Conservation (phyloP, 2,888 invertebrate genomes). For the Ganaspis brasiliensis region DNA sequence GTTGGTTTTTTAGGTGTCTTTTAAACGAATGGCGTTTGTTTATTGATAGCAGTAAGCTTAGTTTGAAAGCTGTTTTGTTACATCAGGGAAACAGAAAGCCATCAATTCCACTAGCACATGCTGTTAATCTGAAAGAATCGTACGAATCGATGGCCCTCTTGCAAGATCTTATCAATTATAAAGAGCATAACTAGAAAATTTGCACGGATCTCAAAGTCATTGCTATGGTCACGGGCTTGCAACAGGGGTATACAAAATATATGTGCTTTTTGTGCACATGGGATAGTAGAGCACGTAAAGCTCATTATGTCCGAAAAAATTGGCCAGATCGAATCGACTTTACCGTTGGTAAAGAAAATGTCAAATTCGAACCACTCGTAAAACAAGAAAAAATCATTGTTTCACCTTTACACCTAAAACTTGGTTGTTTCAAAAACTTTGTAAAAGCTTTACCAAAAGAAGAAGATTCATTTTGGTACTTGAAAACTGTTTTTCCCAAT, state of each 20-base stretch:
- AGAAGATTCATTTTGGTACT: too few species aligned
- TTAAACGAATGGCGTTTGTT: constrained; percentile 60
- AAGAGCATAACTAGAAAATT: constrained; percentile 60
- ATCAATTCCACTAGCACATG: constrained; percentile 64
- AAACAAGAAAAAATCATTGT: too few species aligned
- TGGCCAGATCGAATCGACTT: too few species aligned
- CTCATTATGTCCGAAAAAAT: too few species aligned
- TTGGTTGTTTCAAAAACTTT: too few species aligned
- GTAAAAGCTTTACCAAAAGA: too few species aligned
- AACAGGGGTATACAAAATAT: constrained; percentile 54
- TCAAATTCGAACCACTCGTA: too few species aligned
- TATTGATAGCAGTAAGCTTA: constrained; percentile 62
- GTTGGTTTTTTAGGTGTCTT: too few species aligned
- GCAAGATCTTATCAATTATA: constrained; percentile 44
- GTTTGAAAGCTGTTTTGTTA: constrained; percentile 62
- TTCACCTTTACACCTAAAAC: too few species aligned
- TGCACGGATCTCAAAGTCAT: constrained; percentile 71
- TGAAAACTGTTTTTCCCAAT: too few species aligned
- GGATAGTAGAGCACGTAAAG: too few species aligned
- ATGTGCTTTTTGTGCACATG: constrained; percentile 43
- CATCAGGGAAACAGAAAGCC: constrained; percentile 69
- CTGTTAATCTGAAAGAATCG: constrained; percentile 61
- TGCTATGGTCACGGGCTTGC: constrained; percentile 63
- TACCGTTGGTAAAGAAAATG: too few species aligned
- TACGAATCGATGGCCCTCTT: constrained; percentile 49